Percentiles rank a stretch among this genome's conserved stretches.
Conservation (phyloP, 2,113 vertebrate species). For the Cnemophilus loriae region DNA sequence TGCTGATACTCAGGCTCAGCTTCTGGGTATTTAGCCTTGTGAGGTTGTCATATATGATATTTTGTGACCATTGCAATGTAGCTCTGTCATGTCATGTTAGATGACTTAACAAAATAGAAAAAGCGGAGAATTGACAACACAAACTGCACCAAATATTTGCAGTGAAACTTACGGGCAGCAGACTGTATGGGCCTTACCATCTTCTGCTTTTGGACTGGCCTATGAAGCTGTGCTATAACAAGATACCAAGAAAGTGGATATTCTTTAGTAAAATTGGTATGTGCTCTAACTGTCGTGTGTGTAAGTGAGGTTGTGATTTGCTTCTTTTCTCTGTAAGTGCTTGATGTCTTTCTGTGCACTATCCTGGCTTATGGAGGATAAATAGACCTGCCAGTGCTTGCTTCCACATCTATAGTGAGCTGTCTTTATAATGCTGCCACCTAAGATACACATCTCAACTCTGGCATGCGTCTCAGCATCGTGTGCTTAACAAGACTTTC, state of each 20-base stretch:
- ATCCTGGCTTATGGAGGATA: background rate
- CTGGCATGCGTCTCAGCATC: accelerated
- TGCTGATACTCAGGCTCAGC: constrained; percentile 62
- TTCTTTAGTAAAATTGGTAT: background rate
- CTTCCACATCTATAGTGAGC: background rate
- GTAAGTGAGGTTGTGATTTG: background rate
- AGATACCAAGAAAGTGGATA: background rate
- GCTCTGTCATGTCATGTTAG: constrained; percentile 25
- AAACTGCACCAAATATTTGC: background rate
- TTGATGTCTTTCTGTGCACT: background rate
- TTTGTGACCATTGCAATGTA: constrained; percentile 41
- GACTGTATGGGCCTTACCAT: background rate
- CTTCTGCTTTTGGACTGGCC: background rate
- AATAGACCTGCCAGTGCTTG: background rate
- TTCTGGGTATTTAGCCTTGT: constrained; percentile 54
- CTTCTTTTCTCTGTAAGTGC: background rate
- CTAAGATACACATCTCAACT: background rate
- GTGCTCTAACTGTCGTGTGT: accelerated
- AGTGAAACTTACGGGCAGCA: background rate
- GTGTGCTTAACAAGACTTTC: background rate
- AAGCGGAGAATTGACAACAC: constrained; percentile 10
- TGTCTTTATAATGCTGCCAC: background rate
- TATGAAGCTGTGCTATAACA: background rate
- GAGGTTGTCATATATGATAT: constrained; percentile 55
- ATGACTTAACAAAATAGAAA: constrained; percentile 24